A percentile compares a stretch with the other conserved stretches of the same genome.
Evolutionary conservation across 1,140 invertebrate species (phyloP).

Genomic region (Papilio machaon): DNA sequence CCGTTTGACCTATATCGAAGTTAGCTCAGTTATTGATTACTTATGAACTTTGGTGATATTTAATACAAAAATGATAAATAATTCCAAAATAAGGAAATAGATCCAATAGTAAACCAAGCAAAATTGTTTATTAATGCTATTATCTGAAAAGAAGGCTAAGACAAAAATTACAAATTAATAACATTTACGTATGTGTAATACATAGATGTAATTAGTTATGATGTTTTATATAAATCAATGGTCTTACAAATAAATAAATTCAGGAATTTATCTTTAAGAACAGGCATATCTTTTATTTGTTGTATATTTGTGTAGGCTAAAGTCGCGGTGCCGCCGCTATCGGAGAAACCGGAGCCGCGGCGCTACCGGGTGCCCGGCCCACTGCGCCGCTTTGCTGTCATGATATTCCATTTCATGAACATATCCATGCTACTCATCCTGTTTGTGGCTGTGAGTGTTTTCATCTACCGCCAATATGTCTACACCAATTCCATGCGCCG

Average conservation of each 20-base stretch:
- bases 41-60: background rate
- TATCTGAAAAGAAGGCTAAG: too few relatives aligned
- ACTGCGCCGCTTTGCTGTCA: background rate
- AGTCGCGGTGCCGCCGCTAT: slow-evolving; percentile 4
- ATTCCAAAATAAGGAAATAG: background rate
- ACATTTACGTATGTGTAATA: too few relatives aligned
- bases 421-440: slow-evolving; percentile 78
- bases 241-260: background rate
- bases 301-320: slow-evolving; percentile 7
- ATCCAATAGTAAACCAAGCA: background rate
- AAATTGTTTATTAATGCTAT: too few relatives aligned
- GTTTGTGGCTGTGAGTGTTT: slow-evolving; percentile 88
- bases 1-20: background rate
- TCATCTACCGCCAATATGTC: slow-evolving; percentile 89
- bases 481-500: slow-evolving; percentile 82
- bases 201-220: background rate
- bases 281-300: background rate
- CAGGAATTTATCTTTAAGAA: background rate
- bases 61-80: background rate
- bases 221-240: background rate
- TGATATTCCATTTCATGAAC: slow-evolving; percentile 20
- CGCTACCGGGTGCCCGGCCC: background rate
- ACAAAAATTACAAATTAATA: too few relatives aligned
- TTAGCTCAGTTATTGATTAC: background rate
- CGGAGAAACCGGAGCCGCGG: background rate